Evolutionary conservation across 2,113 vertebrate genomes (phyloP).

Genomic region (Stomatorhinus ivindoensis): DNA sequence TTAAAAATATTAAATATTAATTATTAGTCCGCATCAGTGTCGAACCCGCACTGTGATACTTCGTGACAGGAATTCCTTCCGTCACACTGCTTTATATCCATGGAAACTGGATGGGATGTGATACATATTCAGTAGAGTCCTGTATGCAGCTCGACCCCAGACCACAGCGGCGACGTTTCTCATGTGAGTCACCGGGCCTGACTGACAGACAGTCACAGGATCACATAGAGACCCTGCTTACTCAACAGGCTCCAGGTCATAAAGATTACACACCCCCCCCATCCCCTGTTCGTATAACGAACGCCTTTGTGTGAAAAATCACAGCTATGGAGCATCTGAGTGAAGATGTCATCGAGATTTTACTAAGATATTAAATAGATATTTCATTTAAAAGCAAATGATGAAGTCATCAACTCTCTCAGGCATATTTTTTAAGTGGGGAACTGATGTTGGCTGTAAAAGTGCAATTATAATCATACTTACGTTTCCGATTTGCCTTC

Average conservation of each 20-base stretch:
- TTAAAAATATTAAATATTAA: not conserved
- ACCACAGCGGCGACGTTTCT: not conserved
- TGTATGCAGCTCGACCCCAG: not conserved
- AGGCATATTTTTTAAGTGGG: not conserved
- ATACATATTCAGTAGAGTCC: not conserved
- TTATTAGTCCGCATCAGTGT: not conserved
- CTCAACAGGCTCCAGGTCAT: conserved; percentile 21
- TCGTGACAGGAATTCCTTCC: not conserved
- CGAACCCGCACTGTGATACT: not conserved
- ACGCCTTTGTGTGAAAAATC: conserved; percentile 25
- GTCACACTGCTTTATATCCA: not conserved
- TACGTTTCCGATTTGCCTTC: not conserved
- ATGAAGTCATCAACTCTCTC: conserved; percentile 39
- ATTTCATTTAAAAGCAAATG: conserved; percentile 20
- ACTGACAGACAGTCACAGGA: conserved; percentile 33
- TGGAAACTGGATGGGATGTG: not conserved
- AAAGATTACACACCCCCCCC: conserved; percentile 26
- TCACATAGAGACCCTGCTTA: conserved; percentile 24
- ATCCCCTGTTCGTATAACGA: conserved; percentile 36
- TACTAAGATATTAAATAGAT: not conserved
- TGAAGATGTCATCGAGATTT: conserved; percentile 16
- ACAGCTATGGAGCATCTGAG: conserved; percentile 8
- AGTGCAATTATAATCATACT: not conserved
- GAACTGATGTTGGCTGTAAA: not conserved
- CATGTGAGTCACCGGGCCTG: conserved; percentile 26